Evolutionary conservation across 1,140 invertebrate genomes (phyloP).

Genomic region (Halesus radiatus): DNA sequence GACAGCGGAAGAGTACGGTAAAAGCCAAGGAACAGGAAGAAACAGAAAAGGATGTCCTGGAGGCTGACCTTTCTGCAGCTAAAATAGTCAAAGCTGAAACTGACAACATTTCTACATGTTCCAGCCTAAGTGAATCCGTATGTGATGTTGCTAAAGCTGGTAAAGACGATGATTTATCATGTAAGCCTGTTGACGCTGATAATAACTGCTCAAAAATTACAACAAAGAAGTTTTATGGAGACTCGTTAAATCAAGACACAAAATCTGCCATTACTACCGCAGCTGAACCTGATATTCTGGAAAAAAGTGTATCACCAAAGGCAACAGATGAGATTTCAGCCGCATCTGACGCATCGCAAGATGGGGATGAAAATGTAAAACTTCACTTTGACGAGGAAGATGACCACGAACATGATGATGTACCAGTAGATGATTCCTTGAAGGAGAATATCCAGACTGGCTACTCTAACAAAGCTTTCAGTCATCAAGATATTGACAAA

Average conservation of each 20-base stretch:
- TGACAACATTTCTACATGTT: neutral
- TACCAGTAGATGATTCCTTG: slow-evolving; percentile 59
- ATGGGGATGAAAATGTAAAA: slow-evolving; percentile 60
- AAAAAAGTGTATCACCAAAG: neutral
- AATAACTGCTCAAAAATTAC: slow-evolving; percentile 26
- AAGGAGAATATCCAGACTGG: slow-evolving; percentile 65
- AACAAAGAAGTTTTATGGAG: slow-evolving; percentile 45
- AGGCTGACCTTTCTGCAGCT: neutral
- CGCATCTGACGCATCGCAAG: neutral
- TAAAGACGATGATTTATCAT: slow-evolving; percentile 8
- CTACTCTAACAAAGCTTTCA: slow-evolving; percentile 60
- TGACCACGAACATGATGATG: slow-evolving; percentile 59
- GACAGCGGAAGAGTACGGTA: slow-evolving; percentile 62
- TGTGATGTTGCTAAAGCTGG: slow-evolving; percentile 1
- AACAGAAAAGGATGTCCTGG: slow-evolving; percentile 61
- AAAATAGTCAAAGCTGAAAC: slow-evolving; percentile 24
- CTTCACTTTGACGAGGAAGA: slow-evolving; percentile 63
- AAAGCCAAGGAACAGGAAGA: slow-evolving; percentile 66
- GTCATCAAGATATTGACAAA: slow-evolving; percentile 63
- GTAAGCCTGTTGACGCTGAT: neutral
- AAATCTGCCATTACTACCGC: neutral
- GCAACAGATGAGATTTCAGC: neutral
- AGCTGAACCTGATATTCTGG: neutral
- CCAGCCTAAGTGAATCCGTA: neutral
- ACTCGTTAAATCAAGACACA: neutral